Base-by-base conservation (phyloP, 1,140 invertebrate genomes). In the Ceratina australensis region DNA sequence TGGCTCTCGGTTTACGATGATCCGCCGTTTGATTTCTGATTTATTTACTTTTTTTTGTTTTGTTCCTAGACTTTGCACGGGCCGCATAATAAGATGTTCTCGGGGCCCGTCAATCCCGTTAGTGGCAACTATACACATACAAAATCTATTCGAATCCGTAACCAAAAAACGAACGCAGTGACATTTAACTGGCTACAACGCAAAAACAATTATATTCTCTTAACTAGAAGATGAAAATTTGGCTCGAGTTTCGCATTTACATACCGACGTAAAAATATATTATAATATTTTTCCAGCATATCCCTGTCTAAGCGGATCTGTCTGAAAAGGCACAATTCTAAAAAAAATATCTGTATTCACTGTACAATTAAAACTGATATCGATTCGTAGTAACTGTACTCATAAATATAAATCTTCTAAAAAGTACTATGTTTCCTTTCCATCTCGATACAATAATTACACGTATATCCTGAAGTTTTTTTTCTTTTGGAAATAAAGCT, bases 291-390 rank as follows among this genome's bases (percentile, higher is more conserved):
- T 75, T 86, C 81, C 81, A 86, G 82, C 81, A 85, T 79, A 88
- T 88, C 85, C 87, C 82, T 85, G 65, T 91, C 85, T 88, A 88
- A 54, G 86, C 83, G 85, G 87, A 90, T 88, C 85, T 78, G 83
- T 89, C 83, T 89, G 89, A 90, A 91, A 91, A 91, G 90, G 90
- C 90, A 91, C 90, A 85, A 91, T 90, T 90, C 88, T 90, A 90
- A 91, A 91, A 87, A 90, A 90, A 91, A 89, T 88, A 88, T 89
- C 75, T 86, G 85, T 79, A 85, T 89, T 88, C 74, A 85, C 89
- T 90, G 89, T 91, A 91, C 88, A 91, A 90, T 90, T 85, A 87
- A 90, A 91, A 91, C 86, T 83, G 85, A 89, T 89, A 85, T 87
- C 76, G 86, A 90, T 88, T 87, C 83, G 86, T 86, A 87, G 79